Evolutionary conservation across 1,140 invertebrate genomes (phyloP), one percentile per base, ranked within the genome.

Genomic region (Drosophila kikkawai): DNA sequence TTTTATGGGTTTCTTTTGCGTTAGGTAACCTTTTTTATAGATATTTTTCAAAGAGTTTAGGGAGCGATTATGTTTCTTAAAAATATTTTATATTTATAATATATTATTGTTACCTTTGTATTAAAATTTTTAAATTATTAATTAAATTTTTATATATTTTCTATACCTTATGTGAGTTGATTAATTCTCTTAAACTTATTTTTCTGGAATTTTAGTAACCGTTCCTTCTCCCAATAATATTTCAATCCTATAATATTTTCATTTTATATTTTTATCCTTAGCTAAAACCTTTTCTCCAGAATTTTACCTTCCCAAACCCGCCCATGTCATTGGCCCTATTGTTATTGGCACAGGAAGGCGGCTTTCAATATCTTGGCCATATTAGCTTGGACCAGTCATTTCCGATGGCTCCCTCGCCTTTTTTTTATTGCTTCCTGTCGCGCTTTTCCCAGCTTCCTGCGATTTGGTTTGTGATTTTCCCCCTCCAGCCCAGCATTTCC

Each of bases 341-440:
- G 75, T 83, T 65, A 61, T 64, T 22, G 17, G 17, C 13, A 51
- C 11, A 13, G 48, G 80, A 76, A 84, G 84, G 53, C 79, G 75
- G 26, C 85, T 80, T 80, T 85, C 82, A 86, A 86, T 86, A 82
- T 74, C 74, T 67, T 70, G 60, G 60, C 60, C 68, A 9, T 36
- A 55, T 39, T 39, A 22, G 50, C 34, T 22, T 19, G 53, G 53
- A 55, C 53, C 36, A 19, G 66, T 37, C 69, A 59, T 34, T 71
- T 70, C 51, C 69, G 45, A 48, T 59, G 17, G 66, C 37, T 59
- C 53, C 37, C 32, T 51, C 53, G 55, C 47, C 57, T 79, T 71
- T 82, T 86, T 86, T 82, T 86, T 86, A 86, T 86, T 86, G 70
- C 83, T 87, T 86, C 83, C 83, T 86, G 82, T 76, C 70, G 75